Base-by-base conservation (phyloP, 2,797 vertebrate species). In the Argyrosomus regius region DNA sequence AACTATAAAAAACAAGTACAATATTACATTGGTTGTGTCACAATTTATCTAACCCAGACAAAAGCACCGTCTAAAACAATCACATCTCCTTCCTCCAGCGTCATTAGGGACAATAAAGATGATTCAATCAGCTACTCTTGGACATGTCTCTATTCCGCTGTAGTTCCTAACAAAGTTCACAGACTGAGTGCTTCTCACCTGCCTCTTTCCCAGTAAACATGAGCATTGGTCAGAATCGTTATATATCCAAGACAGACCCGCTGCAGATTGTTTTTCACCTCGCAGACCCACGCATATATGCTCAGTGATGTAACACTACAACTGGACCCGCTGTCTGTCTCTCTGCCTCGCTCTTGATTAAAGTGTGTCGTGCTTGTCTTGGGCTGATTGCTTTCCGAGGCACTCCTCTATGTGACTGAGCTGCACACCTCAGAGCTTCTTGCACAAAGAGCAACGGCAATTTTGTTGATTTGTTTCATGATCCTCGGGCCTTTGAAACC, bases 401-500 rank as follows among this genome's bases (percentile, higher is more conserved):
- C 58, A 11, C 24, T 49, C 1, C 62, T 54, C n/a, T 6, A 39
- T 57, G 57, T 60, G 77, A 80, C 50, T 6, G 69, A 80, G 73
- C 70, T 2, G 35, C 54, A 50, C 58, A 67, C 70, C 62, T 65
- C 41, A 13, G 11, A 77, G 72, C 60, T 22, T 41, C 58, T 66
- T 16, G 60, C 9, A 24, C 39, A 67, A 80, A 77, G 62, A 72
- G 48, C 59, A 58, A n/a, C 54, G 56, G 73, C 78, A 69, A 53
- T 72, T 74, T 50, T 72, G 65, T 61, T 78, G 75, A 76, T 89
- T 88, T 80, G 66, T 78, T 86, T 80, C 73, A 56, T 72, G 78
- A 85, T 88, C 75, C 77, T 41, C 50, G 16, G 74, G 58, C 71
- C 77, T 68, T 72, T 62, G 56, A 52, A 80, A 77, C 31, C 71